Percentiles rank a stretch among this genome's conserved stretches.
These are phyloP conservation scores for Hirudo medicinalis DNA, from an alignment of 1,140 invertebrate species.

Conservation along the genomic window DNA sequence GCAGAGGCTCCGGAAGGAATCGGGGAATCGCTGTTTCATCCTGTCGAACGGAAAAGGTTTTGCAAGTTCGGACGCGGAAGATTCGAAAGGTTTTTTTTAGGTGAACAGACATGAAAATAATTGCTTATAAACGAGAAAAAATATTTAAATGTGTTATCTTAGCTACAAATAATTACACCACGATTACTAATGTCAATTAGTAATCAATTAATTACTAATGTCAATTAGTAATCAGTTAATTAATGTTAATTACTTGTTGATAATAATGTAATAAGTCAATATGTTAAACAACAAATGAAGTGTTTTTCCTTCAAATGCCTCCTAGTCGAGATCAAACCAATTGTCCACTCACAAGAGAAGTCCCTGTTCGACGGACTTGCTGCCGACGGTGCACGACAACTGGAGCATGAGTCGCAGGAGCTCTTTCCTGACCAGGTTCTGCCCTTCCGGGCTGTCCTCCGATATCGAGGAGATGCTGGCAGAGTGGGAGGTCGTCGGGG, in stretches of 20 bases:
- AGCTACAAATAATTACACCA: no score
- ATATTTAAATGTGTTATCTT: no score
- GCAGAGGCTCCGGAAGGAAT: constrained; percentile 71
- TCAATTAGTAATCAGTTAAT: no score
- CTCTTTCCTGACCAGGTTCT: constrained; percentile 43
- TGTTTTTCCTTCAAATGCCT: no score
- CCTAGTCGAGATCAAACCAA: no score
- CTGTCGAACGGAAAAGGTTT: constrained; percentile 38
- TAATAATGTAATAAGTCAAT: no score
- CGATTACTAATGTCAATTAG: neutral
- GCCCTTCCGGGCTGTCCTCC: constrained; percentile 22
- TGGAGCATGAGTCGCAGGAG: constrained; percentile 44
- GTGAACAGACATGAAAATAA: no score
- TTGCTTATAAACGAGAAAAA: no score
- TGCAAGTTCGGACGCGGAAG: neutral
- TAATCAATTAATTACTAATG: no score
- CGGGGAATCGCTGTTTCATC: constrained; percentile 71
- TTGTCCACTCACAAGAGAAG: constrained; percentile 41
- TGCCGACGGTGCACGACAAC: constrained; percentile 44
- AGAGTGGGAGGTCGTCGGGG: constrained; percentile 10
- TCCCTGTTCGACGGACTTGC: constrained; percentile 46
- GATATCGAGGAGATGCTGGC: constrained; percentile 32
- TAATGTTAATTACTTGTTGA: no score
- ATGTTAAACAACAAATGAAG: no score
- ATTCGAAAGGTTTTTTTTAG: no score